Conservation (phyloP, 2,113 vertebrate genomes). For the Apaloderma vittatum region DNA sequence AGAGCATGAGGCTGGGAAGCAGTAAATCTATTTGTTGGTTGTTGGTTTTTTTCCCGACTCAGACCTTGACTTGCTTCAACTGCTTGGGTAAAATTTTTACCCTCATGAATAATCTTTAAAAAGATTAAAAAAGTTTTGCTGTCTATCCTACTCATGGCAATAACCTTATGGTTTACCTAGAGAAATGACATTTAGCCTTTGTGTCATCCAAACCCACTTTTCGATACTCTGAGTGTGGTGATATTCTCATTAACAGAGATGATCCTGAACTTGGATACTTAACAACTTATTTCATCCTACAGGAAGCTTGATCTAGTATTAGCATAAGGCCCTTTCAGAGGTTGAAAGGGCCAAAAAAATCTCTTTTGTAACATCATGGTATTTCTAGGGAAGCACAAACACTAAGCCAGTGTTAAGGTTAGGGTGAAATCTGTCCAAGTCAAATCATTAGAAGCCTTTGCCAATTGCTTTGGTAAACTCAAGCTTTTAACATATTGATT, state of each 20-base stretch:
- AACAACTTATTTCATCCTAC: neutral
- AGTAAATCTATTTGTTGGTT: neutral
- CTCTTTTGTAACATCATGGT: neutral
- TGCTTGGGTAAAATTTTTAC: neutral
- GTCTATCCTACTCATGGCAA: neutral
- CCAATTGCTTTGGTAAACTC: neutral
- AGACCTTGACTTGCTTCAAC: constrained; percentile 6
- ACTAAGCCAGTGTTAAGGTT: neutral
- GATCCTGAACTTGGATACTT: neutral
- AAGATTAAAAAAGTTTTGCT: neutral
- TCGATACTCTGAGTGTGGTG: accelerated
- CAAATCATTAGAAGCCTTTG: neutral
- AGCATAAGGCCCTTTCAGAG: neutral
- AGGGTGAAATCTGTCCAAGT: neutral
- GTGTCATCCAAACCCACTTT: neutral
- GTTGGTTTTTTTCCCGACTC: neutral
- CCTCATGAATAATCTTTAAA: neutral
- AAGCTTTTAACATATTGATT: neutral
- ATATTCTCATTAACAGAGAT: neutral
- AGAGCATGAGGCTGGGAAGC: constrained; percentile 20
- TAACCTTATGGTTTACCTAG: neutral
- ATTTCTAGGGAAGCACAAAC: neutral
- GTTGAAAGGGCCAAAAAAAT: neutral
- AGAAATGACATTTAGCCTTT: neutral
- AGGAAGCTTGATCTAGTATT: neutral